Evolutionary conservation across 37 sponge, comb jelly and placozoan species (phyloP), one percentile per base, ranked within the genome.

Genomic region (Axinella damicornis): DNA sequence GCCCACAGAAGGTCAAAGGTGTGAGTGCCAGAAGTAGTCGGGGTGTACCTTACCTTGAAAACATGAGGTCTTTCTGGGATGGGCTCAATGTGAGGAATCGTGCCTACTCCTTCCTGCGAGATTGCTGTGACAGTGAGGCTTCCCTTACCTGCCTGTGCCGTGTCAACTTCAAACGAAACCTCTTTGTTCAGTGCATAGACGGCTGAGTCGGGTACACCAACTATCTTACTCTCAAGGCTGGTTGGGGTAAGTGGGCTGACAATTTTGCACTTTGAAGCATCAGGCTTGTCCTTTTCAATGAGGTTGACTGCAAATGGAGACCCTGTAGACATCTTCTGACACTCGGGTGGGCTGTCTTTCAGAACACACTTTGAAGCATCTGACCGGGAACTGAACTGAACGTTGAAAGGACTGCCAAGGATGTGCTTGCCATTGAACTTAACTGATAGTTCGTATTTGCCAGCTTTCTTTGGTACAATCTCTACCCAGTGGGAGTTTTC

Each of bases 141-240:
- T 0, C 88, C 96, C 24, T 76, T 80, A 0, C 96, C 96, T 64
- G 94, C 96, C 22, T 86, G 60, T 28, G 73, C 83, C 22, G 83
- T 58, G 53, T 89, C 87, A 11, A 93, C 83, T 53, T 21, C 37
- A 70, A 89, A 71, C 37, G 57, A 31, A 0, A 93, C 70, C 1
- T 71, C 65, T 19, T 76, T 79, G 21, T 76, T 27, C 5, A 70
- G 73, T 57, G 72, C 22, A 22, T 74, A 1, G 9, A 24, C 15
- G 13, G 85, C 91, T 24, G 81, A 21, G 19, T 85, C 69, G 20
- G 80, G 66, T 15, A 85, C 71, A 13, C 85, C 70, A 17, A 81
- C 82, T 39, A 53, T 20, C 55, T 24, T 81, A 40, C 57, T 81
- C 46, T 12, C 46, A 9, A 46, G 46, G 18, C 86, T 80, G 46